phyloP scores from a whole-genome alignment of 2,888 invertebrate species.

The Cephus pygmeus region DNA sequence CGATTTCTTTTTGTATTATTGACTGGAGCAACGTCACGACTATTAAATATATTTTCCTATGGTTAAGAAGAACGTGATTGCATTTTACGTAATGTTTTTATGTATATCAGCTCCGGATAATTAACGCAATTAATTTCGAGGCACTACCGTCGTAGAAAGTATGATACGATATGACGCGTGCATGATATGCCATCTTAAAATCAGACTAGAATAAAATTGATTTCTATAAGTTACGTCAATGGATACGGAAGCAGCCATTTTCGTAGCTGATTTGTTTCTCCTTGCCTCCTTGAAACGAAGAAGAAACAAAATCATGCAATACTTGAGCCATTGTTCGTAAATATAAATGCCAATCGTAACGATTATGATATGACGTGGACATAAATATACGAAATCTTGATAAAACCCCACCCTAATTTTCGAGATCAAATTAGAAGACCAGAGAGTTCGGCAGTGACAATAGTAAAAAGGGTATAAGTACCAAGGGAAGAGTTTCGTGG shows the following conservation, averaged over 20 bases:
- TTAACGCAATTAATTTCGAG: neutral
- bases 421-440: neutral
- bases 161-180: neutral
- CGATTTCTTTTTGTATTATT: neutral
- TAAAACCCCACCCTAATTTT: neutral
- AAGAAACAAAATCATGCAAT: neutral
- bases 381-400: neutral
- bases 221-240: neutral
- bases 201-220: neutral
- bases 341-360: neutral
- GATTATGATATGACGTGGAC: neutral
- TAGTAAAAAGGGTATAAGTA: neutral
- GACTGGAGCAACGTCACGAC: neutral
- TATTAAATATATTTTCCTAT: neutral
- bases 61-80: neutral
- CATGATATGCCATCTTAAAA: neutral
- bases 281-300: neutral
- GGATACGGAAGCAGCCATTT: neutral
- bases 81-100: neutral
- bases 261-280: neutral
- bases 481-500: neutral
- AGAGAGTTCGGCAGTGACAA: neutral
- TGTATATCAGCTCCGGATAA: neutral
- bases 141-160: conserved; percentile 1
- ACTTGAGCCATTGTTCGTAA: neutral